Conservation (phyloP, 1,140 invertebrate species). For the Holotrichia oblita region DNA sequence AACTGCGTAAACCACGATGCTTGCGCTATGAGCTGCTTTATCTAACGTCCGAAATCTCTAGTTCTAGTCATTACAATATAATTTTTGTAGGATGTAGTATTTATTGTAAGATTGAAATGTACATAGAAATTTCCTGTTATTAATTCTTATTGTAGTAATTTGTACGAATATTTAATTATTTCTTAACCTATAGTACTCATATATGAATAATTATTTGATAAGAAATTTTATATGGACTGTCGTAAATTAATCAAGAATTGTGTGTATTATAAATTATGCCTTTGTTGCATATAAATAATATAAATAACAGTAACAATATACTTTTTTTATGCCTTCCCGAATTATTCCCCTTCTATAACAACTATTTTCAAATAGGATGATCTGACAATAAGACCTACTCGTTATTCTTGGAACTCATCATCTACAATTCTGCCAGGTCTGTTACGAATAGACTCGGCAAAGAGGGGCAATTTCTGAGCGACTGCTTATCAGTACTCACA, state of each 20-base stretch:
- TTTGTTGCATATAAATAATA: conserved; percentile 18
- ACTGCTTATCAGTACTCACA: too few species aligned
- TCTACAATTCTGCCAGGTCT: too few species aligned
- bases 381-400: too few species aligned
- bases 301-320: not conserved
- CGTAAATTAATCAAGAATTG: conserved; percentile 22
- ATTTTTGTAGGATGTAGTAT: conserved; percentile 14
- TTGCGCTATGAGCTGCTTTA: not conserved
- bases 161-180: conserved; percentile 1
- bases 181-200: conserved; percentile 28
- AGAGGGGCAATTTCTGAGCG: too few species aligned
- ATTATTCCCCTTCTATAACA: not conserved
- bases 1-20: too few species aligned
- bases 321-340: not conserved
- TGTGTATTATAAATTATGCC: conserved; percentile 25
- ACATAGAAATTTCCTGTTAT: not conserved
- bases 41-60: not conserved
- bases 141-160: not conserved
- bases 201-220: conserved; percentile 24
- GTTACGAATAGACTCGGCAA: too few species aligned
- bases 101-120: conserved; percentile 31
- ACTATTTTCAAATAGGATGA: too few species aligned
- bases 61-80: not conserved
- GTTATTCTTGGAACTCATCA: too few species aligned
- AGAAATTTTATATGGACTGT: conserved; percentile 31